Conservation (phyloP, 2,797 vertebrate genomes). For the Lemur catta region DNA sequence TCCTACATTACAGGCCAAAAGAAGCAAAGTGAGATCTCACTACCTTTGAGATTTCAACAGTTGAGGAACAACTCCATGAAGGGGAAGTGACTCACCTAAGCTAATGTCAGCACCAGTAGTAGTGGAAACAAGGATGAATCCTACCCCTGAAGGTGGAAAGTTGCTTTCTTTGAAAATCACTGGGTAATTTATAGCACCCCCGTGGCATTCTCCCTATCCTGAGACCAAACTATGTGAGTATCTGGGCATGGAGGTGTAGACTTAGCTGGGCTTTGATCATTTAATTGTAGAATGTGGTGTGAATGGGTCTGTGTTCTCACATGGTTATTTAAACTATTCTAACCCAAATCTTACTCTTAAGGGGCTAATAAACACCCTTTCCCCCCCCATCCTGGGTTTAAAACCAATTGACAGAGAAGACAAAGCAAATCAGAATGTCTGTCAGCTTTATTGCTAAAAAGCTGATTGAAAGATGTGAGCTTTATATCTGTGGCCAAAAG, state of each 20-base stretch:
- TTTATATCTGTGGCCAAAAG: not conserved
- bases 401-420: not conserved
- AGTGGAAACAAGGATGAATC: not conserved
- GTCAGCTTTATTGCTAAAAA: not conserved
- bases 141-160: not conserved
- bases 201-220: not conserved
- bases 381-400: not conserved
- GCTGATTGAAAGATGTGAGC: not conserved
- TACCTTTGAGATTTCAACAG: not conserved
- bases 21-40: no score
- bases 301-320: not conserved
- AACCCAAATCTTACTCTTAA: not conserved
- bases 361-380: not conserved
- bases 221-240: not conserved
- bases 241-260: not conserved
- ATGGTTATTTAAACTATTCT: not conserved
- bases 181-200: not conserved
- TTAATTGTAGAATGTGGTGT: not conserved
- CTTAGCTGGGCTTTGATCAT: slow-evolving; percentile 15
- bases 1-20: no score
- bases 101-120: not conserved
- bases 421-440: not conserved
- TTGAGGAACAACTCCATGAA: not conserved
- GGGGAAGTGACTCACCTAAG: not conserved
- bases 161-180: not conserved